Conservation (phyloP, 2,888 invertebrate species). For the Idaea biselata region DNA sequence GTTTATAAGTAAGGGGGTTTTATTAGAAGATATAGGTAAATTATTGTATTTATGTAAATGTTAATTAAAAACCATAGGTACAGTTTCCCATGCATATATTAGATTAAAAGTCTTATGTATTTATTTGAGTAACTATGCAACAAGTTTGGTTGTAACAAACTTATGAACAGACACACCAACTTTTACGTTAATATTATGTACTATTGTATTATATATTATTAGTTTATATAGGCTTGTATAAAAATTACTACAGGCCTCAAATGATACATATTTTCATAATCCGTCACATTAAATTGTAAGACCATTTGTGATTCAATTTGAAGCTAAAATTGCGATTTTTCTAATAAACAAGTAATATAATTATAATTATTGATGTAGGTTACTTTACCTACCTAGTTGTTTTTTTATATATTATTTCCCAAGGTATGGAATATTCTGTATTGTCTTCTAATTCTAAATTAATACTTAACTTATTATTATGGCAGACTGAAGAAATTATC, state of each 20-base stretch:
- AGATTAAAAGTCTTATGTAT: too few species aligned
- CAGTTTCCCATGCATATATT: too few species aligned
- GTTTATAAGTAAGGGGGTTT: too few species aligned
- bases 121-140: too few species aligned
- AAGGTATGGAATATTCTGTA: conserved; percentile 13
- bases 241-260: conserved; percentile 34
- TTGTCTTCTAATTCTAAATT: background rate
- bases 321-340: background rate
- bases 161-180: too few species aligned
- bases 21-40: too few species aligned
- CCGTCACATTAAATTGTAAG: conserved; percentile 33
- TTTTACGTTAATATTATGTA: background rate
- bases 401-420: too few species aligned
- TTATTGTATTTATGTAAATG: too few species aligned
- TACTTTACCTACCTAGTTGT: background rate
- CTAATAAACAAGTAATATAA: background rate
- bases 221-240: conserved; percentile 22
- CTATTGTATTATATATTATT: background rate
- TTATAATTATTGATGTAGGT: too few species aligned
- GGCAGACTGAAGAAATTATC: background rate
- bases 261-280: conserved; percentile 24
- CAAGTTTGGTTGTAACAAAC: too few species aligned
- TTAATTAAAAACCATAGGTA: too few species aligned
- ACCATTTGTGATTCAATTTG: conserved; percentile 13
- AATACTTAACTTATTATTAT: background rate